Conservation (phyloP, 2,113 vertebrate genomes). For the Nestor notabilis region DNA sequence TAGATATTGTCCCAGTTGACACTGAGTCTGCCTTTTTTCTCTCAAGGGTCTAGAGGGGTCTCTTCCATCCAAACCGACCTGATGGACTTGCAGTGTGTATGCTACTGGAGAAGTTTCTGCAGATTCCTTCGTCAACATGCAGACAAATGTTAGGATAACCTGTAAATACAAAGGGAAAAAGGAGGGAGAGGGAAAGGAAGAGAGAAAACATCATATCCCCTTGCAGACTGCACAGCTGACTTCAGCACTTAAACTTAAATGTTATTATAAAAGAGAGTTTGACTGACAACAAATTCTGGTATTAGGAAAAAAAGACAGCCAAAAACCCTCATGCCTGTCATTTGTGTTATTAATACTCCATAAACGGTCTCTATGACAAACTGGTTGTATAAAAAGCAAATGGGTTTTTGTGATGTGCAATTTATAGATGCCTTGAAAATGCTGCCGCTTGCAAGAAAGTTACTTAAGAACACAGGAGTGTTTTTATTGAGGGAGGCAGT, state of each 20-base stretch:
- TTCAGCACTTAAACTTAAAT: not conserved
- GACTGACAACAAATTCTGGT: not conserved
- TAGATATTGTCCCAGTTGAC: slow-evolving; percentile 46
- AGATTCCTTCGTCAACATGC: not conserved
- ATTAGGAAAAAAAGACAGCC: not conserved
- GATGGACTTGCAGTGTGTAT: not conserved
- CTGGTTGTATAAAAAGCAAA: not conserved
- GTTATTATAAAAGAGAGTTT: not conserved
- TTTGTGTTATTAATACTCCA: not conserved
- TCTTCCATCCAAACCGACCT: not conserved
- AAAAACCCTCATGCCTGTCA: not conserved
- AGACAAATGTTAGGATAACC: slow-evolving; percentile 41
- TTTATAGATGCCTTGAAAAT: not conserved
- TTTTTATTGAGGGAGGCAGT: not conserved
- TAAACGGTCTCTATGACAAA: not conserved
- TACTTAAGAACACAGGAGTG: not conserved
- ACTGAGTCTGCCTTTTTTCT: slow-evolving; percentile 7
- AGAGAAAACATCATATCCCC: not conserved
- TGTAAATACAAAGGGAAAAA: not conserved
- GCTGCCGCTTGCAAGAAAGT: not conserved
- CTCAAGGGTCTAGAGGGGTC: not conserved
- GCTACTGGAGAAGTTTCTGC: not conserved
- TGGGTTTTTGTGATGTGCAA: not conserved
- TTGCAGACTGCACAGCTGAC: not conserved
- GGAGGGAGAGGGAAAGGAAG: not conserved